Conservation (phyloP, 35 echinoderm and acorn worm genomes). For the Anneissia japonica region DNA sequence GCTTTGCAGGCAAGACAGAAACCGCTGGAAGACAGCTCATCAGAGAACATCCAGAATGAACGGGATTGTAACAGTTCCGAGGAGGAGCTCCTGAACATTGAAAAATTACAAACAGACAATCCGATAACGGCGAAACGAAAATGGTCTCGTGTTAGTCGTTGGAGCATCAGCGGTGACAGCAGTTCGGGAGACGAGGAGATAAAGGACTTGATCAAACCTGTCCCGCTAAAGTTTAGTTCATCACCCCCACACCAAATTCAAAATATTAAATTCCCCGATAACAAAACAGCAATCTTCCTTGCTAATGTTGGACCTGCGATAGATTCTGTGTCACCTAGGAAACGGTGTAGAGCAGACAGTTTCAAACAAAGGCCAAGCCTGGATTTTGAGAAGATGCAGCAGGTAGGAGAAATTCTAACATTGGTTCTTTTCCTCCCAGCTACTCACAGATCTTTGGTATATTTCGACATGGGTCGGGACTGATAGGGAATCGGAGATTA, state of each 20-base stretch:
- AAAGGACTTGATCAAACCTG: neutral
- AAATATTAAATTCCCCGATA: neutral
- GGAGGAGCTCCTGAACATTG: neutral
- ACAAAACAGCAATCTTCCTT: neutral
- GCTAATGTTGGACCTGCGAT: neutral
- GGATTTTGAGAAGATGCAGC: neutral
- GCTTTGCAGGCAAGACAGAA: neutral
- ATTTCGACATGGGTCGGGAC: too few species aligned
- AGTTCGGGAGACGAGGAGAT: neutral
- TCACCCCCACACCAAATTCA: neutral
- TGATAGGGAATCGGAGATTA: too few species aligned
- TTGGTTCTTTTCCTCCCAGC: too few species aligned
- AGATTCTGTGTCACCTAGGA: neutral
- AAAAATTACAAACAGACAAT: neutral
- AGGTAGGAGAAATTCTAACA: too few species aligned
- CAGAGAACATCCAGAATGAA: neutral
- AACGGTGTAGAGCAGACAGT: neutral
- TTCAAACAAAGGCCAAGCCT: neutral
- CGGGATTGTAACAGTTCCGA: neutral
- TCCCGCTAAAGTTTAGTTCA: neutral
- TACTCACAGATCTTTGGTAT: too few species aligned
- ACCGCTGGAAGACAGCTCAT: neutral
- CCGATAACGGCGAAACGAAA: neutral
- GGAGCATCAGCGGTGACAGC: neutral
- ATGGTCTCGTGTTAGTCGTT: neutral